Evolutionary conservation across 2,888 invertebrate genomes (phyloP).

Genomic region (Strigamia crassipes): DNA sequence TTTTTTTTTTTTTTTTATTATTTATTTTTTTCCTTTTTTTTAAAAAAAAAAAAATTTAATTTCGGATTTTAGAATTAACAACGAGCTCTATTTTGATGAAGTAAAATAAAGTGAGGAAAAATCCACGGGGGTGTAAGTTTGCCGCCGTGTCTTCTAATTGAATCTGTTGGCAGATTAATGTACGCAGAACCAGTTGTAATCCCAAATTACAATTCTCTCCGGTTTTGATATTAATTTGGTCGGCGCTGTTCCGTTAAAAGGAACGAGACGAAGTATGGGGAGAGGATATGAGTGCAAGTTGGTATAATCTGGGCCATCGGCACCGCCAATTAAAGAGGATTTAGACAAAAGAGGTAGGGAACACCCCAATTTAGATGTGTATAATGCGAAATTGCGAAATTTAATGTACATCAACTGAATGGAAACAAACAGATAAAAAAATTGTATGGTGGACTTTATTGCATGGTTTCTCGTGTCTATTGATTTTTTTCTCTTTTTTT

Average conservation of each 20-base stretch:
- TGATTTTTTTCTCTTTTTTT: not conserved
- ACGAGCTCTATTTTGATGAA: not conserved
- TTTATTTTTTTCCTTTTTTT: not conserved
- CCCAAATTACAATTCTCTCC: slow-evolving; percentile 44
- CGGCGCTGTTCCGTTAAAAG: slow-evolving; percentile 40
- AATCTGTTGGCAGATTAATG: slow-evolving; percentile 41
- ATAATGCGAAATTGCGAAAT: not conserved
- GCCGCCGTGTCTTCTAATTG: slow-evolving; percentile 40
- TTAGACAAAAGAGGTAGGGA: slow-evolving; percentile 8
- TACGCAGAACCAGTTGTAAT: slow-evolving; percentile 45
- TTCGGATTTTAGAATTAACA: slow-evolving; percentile 3
- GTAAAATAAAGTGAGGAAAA: slow-evolving; percentile 35
- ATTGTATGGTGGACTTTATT: slow-evolving; percentile 1
- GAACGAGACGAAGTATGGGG: slow-evolving; percentile 1
- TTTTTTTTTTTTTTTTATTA: not conserved
- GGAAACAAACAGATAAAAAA: not conserved
- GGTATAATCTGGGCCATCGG: slow-evolving; percentile 40
- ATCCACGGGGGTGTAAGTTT: slow-evolving; percentile 34
- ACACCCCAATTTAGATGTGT: slow-evolving; percentile 2
- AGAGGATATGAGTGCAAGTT: slow-evolving; percentile 4
- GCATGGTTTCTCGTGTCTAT: slow-evolving; percentile 11
- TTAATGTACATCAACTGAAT: not conserved
- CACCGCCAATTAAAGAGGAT: slow-evolving; percentile 37
- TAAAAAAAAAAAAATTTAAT: not conserved
- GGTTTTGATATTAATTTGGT: slow-evolving; percentile 44